Conservation (phyloP, 2,888 invertebrate genomes). For the Empis livida region DNA sequence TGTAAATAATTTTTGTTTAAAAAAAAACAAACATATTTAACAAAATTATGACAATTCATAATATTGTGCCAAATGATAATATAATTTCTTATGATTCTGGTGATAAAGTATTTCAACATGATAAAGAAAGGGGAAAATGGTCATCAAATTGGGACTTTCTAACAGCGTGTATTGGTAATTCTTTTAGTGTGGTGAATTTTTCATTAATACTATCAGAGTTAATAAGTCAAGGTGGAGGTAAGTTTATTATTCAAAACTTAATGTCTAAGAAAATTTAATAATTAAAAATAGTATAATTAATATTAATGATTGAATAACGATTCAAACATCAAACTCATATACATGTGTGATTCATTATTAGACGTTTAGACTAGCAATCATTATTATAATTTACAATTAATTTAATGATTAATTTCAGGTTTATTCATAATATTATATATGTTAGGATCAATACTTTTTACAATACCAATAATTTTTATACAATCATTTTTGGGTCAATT, state of each 20-base stretch:
- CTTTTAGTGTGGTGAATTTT: constrained; percentile 65
- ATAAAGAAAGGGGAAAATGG: constrained; percentile 44
- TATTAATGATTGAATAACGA: too few relatives aligned
- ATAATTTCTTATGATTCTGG: constrained; percentile 5
- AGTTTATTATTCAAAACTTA: too few relatives aligned
- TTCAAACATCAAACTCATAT: too few relatives aligned
- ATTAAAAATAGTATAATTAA: too few relatives aligned
- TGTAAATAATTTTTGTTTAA: too few relatives aligned
- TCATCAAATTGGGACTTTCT: constrained; percentile 56
- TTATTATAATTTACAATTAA: too few relatives aligned
- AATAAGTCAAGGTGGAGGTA: not conserved
- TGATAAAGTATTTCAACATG: constrained; percentile 7
- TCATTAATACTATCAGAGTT: constrained; percentile 47
- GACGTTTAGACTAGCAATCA: too few relatives aligned
- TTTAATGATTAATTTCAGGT: too few relatives aligned
- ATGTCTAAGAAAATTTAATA: too few relatives aligned
- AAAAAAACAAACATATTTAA: too few relatives aligned
- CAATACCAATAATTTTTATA: constrained; percentile 71
- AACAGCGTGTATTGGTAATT: constrained; percentile 60
- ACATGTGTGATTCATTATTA: too few relatives aligned
- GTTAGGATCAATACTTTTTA: constrained; percentile 3
- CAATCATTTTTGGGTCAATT: constrained; percentile 81
- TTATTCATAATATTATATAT: not conserved
- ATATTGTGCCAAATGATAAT: not conserved
- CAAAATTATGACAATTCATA: too few relatives aligned